Percentiles rank a stretch among this genome's conserved stretches.
These are phyloP conservation scores for Drosophila nannoptera DNA, from an alignment of 1,140 invertebrate genomes.

Conservation along the genomic window DNA sequence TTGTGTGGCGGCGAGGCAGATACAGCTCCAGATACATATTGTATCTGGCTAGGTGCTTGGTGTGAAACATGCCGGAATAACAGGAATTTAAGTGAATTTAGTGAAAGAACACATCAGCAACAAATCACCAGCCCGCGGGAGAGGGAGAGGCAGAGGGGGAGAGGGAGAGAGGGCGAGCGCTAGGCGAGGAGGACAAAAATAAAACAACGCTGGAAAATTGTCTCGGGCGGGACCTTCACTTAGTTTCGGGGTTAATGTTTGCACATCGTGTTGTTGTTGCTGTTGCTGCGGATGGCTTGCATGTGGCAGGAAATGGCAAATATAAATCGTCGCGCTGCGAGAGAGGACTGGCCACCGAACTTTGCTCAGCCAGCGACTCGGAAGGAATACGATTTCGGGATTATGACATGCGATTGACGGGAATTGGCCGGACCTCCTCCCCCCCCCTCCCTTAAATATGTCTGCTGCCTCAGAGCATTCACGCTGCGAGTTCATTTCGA, in stretches of 20 bases:
- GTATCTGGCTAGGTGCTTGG: conserved; percentile 21
- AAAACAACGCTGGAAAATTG: conserved; percentile 21
- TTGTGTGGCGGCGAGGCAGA: conserved; percentile 27
- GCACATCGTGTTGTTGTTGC: conserved; percentile 18
- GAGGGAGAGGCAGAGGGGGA: no score
- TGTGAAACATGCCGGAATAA: conserved; percentile 74
- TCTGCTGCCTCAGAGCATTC: background rate
- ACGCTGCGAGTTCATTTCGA: background rate
- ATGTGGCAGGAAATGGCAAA: conserved; percentile 50
- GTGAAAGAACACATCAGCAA: conserved; percentile 73
- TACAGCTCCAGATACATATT: conserved; percentile 5
- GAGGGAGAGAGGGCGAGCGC: no score
- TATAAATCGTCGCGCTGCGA: conserved; percentile 42
- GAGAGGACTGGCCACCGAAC: conserved; percentile 6
- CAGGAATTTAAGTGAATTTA: conserved; percentile 75
- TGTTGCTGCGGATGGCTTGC: conserved; percentile 24
- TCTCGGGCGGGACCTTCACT: conserved; percentile 37
- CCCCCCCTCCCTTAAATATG: no score
- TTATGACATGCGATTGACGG: conserved; percentile 35
- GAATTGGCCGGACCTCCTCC: background rate
- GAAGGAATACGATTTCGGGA: conserved; percentile 11
- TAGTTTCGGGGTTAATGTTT: conserved; percentile 48
- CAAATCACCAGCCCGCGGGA: conserved; percentile 48
- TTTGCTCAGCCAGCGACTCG: conserved; percentile 15
- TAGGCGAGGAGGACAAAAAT: conserved; percentile 23